Conservation (phyloP, 2,888 invertebrate species). For the Pheosia tremula region DNA sequence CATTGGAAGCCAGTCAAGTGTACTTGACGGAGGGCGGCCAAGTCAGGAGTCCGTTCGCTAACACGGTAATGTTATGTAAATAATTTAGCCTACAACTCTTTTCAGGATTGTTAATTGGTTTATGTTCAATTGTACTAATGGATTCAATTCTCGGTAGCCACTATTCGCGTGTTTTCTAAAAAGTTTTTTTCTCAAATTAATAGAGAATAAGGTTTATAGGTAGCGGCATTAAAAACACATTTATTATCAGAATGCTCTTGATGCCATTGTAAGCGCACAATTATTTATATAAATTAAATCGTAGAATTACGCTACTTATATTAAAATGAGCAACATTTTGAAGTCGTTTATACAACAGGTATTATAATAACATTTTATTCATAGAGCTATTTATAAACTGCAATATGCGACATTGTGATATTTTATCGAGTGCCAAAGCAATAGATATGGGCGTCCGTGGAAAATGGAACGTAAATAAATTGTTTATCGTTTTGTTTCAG, state of each 20-base stretch:
- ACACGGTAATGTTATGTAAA: slow-evolving; percentile 87
- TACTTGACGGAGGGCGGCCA: slow-evolving; percentile 92
- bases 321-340: background rate
- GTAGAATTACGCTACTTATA: too few relatives aligned
- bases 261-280: too few relatives aligned
- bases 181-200: background rate
- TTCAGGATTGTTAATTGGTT: background rate
- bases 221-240: too few relatives aligned
- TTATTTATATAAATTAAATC: too few relatives aligned
- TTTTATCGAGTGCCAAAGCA: slow-evolving; percentile 3
- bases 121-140: background rate
- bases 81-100: slow-evolving; percentile 2
- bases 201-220: too few relatives aligned
- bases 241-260: too few relatives aligned
- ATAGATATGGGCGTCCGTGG: background rate
- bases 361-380: slow-evolving; percentile 5
- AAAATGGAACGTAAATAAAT: background rate
- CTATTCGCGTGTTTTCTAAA: background rate
- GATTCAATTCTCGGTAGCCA: slow-evolving; percentile 6
- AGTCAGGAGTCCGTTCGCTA: slow-evolving; percentile 92
- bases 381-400: background rate
- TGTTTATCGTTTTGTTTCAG: slow-evolving; percentile 2
- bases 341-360: background rate
- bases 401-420: background rate
- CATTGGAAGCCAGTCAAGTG: slow-evolving; percentile 93